These are phyloP conservation scores for Smithornis capensis DNA, from an alignment of 2,113 vertebrate genomes.

Conservation along the genomic window DNA sequence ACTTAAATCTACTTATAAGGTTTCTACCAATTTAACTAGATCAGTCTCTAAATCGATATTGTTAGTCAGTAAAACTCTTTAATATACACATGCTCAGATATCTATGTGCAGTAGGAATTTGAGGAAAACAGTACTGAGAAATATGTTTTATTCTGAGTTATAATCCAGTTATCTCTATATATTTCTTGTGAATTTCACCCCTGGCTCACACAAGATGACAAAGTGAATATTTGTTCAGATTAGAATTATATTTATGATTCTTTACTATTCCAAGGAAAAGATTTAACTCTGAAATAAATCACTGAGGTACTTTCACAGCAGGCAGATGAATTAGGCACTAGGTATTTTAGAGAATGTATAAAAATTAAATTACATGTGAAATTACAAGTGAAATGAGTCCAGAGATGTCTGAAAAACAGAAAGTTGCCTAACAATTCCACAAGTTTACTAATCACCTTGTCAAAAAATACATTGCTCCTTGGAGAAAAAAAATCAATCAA, in stretches of 20 bases:
- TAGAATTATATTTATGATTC: not conserved
- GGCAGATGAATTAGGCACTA: not conserved
- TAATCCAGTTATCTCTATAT: not conserved
- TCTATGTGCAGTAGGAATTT: not conserved
- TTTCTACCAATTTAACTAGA: not conserved
- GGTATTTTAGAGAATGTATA: not conserved
- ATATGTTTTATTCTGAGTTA: not conserved
- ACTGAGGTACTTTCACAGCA: not conserved
- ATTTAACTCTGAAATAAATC: slow-evolving; percentile 1
- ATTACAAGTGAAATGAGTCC: not conserved
- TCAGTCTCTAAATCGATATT: not conserved
- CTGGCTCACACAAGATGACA: not conserved
- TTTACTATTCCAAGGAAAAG: not conserved
- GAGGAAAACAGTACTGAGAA: not conserved
- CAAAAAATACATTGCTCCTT: not conserved
- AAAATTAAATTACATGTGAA: slow-evolving; percentile 9
- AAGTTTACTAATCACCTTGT: not conserved
- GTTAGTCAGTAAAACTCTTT: not conserved
- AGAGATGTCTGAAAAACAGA: not conserved
- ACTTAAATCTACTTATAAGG: not conserved
- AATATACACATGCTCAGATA: not conserved
- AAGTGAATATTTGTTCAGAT: slow-evolving; percentile 7
- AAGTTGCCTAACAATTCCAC: not conserved
- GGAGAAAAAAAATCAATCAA: not conserved
- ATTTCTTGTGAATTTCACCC: not conserved